These are phyloP conservation scores for Butorides virescens DNA, from an alignment of 2,113 vertebrate genomes.

Conservation along the genomic window DNA sequence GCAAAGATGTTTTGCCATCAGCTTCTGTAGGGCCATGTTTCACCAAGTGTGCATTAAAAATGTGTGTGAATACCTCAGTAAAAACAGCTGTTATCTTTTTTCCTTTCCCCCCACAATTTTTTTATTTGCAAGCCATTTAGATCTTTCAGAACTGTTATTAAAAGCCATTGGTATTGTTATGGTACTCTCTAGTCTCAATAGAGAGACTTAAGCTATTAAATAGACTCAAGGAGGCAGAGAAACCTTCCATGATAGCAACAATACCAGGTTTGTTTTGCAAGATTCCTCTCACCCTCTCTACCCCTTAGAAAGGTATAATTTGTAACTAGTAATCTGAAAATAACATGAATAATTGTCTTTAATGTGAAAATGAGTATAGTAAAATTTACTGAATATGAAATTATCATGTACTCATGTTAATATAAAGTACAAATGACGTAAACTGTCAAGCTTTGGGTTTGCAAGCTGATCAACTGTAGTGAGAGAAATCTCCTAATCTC, in stretches of 20 bases:
- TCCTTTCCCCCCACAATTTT: not conserved
- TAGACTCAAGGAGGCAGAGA: rapidly evolving
- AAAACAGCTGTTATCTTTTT: not conserved
- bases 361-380: not conserved
- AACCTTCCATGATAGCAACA: not conserved
- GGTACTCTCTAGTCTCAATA: not conserved
- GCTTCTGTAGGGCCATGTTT: not conserved
- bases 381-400: not conserved
- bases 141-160: not conserved
- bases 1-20: not conserved
- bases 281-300: not conserved
- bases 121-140: not conserved
- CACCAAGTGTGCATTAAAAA: not conserved
- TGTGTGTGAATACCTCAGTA: not conserved
- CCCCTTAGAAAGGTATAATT: not conserved
- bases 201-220: not conserved
- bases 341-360: not conserved
- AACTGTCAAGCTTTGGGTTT: not conserved
- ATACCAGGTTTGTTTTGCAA: not conserved
- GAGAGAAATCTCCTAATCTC: not conserved
- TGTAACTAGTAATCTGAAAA: not conserved
- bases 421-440: not conserved
- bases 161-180: not conserved
- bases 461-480: not conserved
- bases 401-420: not conserved